phyloP scores from a whole-genome alignment of 2,113 vertebrate species.

The Alethe diademata region DNA sequence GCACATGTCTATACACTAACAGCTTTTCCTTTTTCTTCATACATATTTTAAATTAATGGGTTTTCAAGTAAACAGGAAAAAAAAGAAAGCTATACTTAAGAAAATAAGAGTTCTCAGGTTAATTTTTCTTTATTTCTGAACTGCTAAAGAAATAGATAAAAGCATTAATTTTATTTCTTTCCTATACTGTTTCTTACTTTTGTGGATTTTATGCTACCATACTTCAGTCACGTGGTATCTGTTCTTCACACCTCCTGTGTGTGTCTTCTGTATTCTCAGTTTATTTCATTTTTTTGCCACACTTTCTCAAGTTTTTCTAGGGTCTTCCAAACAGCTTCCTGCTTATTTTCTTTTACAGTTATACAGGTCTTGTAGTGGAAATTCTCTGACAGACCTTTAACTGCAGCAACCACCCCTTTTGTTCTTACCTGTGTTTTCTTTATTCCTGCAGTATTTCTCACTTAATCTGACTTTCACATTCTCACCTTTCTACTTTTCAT shows the following conservation, averaged over 20 bases:
- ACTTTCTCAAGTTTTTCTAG: neutral
- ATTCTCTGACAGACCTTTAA: neutral
- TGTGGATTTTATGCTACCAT: neutral
- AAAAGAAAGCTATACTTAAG: neutral
- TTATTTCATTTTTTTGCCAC: neutral
- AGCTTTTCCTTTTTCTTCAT: neutral
- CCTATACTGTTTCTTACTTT: neutral
- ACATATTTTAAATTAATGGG: slow-evolving; percentile 36
- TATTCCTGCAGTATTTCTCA: slow-evolving; percentile 14
- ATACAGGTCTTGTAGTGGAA: neutral
- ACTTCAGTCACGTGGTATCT: neutral
- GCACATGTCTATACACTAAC: neutral
- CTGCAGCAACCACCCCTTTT: neutral
- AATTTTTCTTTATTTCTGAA: neutral
- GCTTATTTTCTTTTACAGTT: neutral
- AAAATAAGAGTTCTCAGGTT: neutral
- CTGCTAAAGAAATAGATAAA: slow-evolving; percentile 16
- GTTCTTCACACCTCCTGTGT: neutral
- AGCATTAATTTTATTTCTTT: slow-evolving; percentile 24
- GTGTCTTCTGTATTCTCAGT: neutral
- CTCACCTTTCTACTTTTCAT: slow-evolving; percentile 7
- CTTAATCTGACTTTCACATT: neutral
- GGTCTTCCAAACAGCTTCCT: neutral
- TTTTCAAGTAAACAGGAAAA: neutral
- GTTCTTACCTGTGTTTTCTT: neutral